Evolutionary conservation across 2,797 vertebrate species (phyloP), one percentile per base, ranked within the genome.

Genomic region (Limnodromus scolopaceus): DNA sequence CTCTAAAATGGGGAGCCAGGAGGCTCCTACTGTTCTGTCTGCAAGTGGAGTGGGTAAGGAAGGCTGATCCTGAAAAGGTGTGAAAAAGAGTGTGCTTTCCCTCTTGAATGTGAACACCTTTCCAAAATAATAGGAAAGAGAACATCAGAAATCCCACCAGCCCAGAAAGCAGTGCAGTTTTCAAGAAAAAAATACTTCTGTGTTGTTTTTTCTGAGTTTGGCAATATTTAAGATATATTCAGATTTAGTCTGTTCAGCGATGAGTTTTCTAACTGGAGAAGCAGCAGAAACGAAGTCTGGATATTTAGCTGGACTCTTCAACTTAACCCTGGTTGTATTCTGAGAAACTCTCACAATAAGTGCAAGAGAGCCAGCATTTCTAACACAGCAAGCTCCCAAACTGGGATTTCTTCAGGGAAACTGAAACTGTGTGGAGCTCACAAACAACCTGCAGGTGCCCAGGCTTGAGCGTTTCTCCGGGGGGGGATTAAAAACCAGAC

Each of bases 381-480:
- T 58, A 2, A 48, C 9, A 41, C 58, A 66, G 34, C 45, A 66
- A 60, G 10, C 46, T 85, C 22, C 43, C 5, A 19, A 0, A 1
- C 6, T 82, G 36, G 11, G 6, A 2, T 45, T 84, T 78, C 46
- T 41, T 69, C 30, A 5, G 13, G 17, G 14, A 46, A 39, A 24
- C 4, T 28, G 34, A 57, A 78, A 25, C n/a, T 54, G 6, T 24
- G 38, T 1, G 1, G n/a, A 71, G 10, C 28, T 75, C 13, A 6
- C 7, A 27, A 11, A 16, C 30, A 48, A 34, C 32, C 24, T 0
- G 0, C 11, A 11, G 24, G 19, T 10, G 13, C 24, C 25, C 14
- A 18, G 49, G 7, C n/a, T 32, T 28, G n/a, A 70, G 39, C 10
- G 0, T 41, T 65, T 93, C 22, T 16, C 16, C 0, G 0, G 3